Base-by-base conservation (phyloP, 2,797 vertebrate genomes). In the Melanotaenia parkinsoni region DNA sequence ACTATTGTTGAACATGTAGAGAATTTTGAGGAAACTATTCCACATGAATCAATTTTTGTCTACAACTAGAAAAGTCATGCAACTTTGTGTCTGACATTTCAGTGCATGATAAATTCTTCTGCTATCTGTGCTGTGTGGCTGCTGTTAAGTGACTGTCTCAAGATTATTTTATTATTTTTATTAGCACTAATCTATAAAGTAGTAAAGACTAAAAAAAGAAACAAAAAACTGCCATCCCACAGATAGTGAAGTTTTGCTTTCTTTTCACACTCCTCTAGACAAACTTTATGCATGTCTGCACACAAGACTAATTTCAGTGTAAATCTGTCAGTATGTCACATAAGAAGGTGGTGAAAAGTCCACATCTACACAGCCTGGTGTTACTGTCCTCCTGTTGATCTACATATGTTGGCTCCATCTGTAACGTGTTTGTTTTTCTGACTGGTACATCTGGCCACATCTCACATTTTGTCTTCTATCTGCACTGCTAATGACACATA, bases 321-420 rank as follows among this genome's bases (percentile, higher is more conserved):
- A 26, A 66, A 51, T 40, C 32, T 60, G 10, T 45, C 37, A 53
- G 12, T 38, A 26, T 16, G 22, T 64, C 69, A 68, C 12, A 38
- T 14, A 45, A 59, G 63, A 16, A 9, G 11, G 7, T 8, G 3
- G 22, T 35, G 14, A 50, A 26, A 18, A 16, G 6, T 63, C 11
- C 30, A 30, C 1, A 68, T 18, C 51, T 26, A 12, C 32, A 68
- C 50, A 32, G 1, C 24, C 1, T 22, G 20, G 38, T 56, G 64
- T 61, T 50, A 13, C 24, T 45, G 22, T 60, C 32, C 47, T 68
- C 66, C 22, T 76, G 26, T 18, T 47, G 12, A 50, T 67, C 43
- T 64, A 18, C 70, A 83, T 80, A 81, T 83, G 76, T 18, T 30
- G 38, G 3, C 61, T 77, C 77, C 76, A 72, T 83, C 82, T 88